Base-by-base conservation (phyloP, 2,888 invertebrate species). In the Amaurobius ferox region DNA sequence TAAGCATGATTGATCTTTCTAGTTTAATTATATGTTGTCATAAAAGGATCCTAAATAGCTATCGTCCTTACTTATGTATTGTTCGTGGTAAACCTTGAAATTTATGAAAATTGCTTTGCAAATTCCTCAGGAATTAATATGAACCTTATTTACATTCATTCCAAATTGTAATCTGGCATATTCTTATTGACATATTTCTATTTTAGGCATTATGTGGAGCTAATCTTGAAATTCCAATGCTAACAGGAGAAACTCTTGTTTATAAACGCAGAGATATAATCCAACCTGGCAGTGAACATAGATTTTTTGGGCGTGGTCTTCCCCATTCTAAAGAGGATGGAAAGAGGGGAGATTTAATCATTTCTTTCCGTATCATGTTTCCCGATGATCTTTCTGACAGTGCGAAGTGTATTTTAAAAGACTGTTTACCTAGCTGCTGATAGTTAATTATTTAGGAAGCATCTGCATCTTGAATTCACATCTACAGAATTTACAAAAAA, bases 361-460 rank as follows among this genome's bases (percentile, higher is more conserved):
- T 99, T 11, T 95, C 95, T 71, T 99, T 98, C 91, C 97, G 98
- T 92, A 97, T 99, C 90, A 95, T 95, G 91, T 99, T 98, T 92
- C 98, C 98, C 0, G 96, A 97, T 29, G 93, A 93, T 74, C 91
- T 98, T 88, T 93, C 95, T 88, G 93, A 94, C 90, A 94, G 94
- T 90, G 94, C 95, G 29, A 97, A 95, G 92, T 96, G 97, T 91
- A 95, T 97, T 91, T 92, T 98, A 55, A 94, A 94, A 90, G 98
- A 98, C 29, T 73, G 79, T 48, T 66, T 89, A 28, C 89, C 89
- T 0, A 40, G 64, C 19, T 83, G 83, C 13, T 29, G 11, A 64
- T 64, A 64, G 1, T 64, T 5, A 29, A 28, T 61, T 2, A 23
- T 19, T 23, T 19, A 23, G 23, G 19, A 26, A 6, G 61, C 23